A percentile compares a stretch with the other conserved stretches of the same genome.
Evolutionary conservation across 2,888 invertebrate genomes (phyloP).

Genomic region (Julus scandinavius): DNA sequence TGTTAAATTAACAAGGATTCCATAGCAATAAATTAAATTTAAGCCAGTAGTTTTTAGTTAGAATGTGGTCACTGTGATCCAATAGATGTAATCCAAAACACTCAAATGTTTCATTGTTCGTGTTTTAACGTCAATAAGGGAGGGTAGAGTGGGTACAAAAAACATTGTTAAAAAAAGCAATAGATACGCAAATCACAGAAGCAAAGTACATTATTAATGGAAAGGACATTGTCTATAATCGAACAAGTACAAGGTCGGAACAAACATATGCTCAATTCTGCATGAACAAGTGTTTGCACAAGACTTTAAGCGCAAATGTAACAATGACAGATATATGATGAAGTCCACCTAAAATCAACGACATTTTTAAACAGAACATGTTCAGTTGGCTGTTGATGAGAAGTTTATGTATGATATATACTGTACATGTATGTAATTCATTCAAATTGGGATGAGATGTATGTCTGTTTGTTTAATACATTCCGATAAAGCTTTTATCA

Average conservation of each 20-base stretch:
- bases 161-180: too few relatives aligned
- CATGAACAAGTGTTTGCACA: too few relatives aligned
- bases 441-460: background rate
- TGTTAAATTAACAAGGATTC: too few relatives aligned
- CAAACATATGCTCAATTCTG: too few relatives aligned
- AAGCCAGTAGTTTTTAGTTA: background rate
- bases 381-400: background rate
- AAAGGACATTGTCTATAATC: too few relatives aligned
- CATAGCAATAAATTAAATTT: too few relatives aligned
- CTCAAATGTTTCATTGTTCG: background rate
- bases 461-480: background rate
- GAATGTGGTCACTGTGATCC: background rate
- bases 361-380: background rate
- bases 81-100: background rate
- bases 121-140: background rate
- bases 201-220: too few relatives aligned
- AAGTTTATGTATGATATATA: background rate
- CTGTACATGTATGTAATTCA: background rate
- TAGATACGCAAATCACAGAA: too few relatives aligned
- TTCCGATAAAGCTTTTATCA: background rate
- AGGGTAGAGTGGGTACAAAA: too few relatives aligned
- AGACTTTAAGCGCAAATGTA: background rate
- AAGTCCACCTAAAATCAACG: too few relatives aligned
- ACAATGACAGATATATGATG: background rate
- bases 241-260: too few relatives aligned